Percentiles rank a stretch among this genome's conserved stretches.
Evolutionary conservation across 2,113 vertebrate species (phyloP).

Genomic region (Carassius gibelio): DNA sequence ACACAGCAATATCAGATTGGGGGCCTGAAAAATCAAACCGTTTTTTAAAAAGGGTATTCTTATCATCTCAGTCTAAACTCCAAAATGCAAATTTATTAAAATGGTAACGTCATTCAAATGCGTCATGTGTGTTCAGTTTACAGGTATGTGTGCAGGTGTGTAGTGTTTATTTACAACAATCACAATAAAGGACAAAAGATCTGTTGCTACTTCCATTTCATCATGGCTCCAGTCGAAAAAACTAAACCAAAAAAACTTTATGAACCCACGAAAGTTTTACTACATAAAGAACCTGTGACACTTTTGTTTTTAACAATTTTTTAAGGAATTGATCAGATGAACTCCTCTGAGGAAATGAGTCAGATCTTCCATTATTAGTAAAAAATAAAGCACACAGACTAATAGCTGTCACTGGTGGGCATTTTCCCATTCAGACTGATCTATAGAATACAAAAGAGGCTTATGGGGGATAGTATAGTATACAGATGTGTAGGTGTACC

Average conservation of each 20-base stretch:
- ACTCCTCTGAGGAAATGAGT: background rate
- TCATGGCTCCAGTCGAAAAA: background rate
- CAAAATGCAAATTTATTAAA: background rate
- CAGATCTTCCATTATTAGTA: background rate
- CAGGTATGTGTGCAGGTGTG: too few relatives aligned
- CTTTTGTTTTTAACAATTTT: too few relatives aligned
- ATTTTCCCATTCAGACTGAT: background rate
- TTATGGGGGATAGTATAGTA: background rate
- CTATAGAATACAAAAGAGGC: background rate
- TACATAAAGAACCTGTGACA: too few relatives aligned
- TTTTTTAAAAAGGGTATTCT: background rate
- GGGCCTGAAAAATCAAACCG: background rate
- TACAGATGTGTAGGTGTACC: background rate
- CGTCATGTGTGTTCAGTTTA: too few relatives aligned
- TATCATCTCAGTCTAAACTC: background rate
- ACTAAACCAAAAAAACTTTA: too few relatives aligned
- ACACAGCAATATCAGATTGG: background rate
- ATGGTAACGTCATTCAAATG: too few relatives aligned
- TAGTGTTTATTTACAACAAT: too few relatives aligned
- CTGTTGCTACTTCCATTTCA: background rate
- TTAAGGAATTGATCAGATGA: too few relatives aligned
- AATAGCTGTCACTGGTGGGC: background rate
- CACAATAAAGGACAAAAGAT: too few relatives aligned
- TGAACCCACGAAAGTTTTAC: background rate
- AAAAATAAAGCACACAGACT: background rate